These are phyloP conservation scores for Camptogramma bilineatum DNA, from an alignment of 2,888 invertebrate species.

Conservation along the genomic window DNA sequence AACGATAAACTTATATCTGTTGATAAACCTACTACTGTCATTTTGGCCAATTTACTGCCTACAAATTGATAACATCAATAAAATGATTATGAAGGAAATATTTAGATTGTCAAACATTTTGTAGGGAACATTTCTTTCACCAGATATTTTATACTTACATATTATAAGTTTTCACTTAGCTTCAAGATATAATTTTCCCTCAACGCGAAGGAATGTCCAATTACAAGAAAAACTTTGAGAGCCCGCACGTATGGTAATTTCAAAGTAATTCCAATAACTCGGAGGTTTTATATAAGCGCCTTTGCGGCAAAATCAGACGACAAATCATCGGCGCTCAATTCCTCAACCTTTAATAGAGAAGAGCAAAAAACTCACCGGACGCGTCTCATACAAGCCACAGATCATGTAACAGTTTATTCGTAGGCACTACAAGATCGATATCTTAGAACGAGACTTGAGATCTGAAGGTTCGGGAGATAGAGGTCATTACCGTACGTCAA, in stretches of 20 bases:
- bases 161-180: not conserved
- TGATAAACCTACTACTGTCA: not conserved
- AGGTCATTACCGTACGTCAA: conserved; percentile 8
- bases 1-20: not conserved
- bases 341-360: conserved; percentile 22
- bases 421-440: conserved; percentile 26
- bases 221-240: not conserved
- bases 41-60: not conserved
- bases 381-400: conserved; percentile 26
- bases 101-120: not conserved
- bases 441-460: conserved; percentile 14
- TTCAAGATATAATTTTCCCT: not conserved
- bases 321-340: conserved; percentile 28
- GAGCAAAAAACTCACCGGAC: conserved; percentile 34
- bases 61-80: not conserved
- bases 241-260: conserved; percentile 4
- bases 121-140: not conserved
- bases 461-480: conserved; percentile 15
- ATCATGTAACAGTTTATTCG: conserved; percentile 12
- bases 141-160: too few relatives aligned
- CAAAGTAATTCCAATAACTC: conserved; percentile 21
- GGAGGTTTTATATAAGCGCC: conserved; percentile 8
- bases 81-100: not conserved
- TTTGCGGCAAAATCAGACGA: conserved; percentile 32
- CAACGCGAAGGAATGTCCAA: not conserved